These are phyloP conservation scores for Brachypodius melanocephalos DNA, from an alignment of 2,113 vertebrate genomes.

Conservation along the genomic window DNA sequence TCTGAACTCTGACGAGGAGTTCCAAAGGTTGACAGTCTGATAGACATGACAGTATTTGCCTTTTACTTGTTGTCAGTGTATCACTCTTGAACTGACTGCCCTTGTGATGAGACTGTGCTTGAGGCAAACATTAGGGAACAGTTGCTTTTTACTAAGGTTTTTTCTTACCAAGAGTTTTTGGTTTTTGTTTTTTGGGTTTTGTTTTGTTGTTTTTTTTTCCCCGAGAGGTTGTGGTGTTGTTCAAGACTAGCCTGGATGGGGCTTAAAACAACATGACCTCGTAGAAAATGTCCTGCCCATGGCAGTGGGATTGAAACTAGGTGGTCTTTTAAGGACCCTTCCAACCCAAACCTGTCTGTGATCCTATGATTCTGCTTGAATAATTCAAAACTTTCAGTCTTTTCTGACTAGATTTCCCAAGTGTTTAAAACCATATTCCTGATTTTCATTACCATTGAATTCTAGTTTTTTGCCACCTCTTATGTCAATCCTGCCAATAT, in stretches of 20 bases:
- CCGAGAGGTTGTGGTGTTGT: background rate
- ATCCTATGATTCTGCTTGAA: background rate
- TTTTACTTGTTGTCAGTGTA: background rate
- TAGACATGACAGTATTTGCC: background rate
- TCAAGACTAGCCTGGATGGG: background rate
- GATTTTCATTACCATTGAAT: background rate
- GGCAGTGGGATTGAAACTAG: background rate
- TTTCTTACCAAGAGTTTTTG: background rate
- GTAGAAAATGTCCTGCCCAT: background rate
- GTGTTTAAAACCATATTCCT: background rate
- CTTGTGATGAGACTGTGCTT: background rate
- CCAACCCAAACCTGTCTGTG: background rate
- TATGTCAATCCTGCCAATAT: background rate
- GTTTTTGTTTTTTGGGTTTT: background rate
- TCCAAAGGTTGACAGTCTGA: conserved; percentile 43
- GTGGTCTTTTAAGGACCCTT: background rate
- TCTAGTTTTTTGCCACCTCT: background rate
- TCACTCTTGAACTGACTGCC: background rate
- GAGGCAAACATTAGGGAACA: background rate
- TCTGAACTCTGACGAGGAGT: background rate
- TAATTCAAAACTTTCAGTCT: background rate
- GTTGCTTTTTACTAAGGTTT: background rate
- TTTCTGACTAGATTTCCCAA: background rate
- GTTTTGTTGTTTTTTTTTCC: background rate
- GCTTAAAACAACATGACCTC: background rate